Evolutionary conservation across 1,140 invertebrate species (phyloP), one percentile per base, ranked within the genome.

Genomic region (Drosophila carrolli): DNA sequence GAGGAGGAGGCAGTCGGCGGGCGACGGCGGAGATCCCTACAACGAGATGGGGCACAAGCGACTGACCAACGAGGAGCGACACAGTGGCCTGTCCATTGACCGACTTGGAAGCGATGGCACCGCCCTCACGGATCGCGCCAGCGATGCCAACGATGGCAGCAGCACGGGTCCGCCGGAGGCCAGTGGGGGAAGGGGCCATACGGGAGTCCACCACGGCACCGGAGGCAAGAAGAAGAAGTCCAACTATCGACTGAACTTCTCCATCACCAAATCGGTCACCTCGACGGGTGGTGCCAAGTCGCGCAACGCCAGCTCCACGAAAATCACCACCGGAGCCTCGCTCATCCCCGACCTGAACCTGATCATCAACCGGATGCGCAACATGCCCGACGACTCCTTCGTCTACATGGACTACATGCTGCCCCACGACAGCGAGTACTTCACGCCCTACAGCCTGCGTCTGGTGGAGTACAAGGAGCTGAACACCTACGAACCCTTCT

Each of bases 351-450:
- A 62, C 5, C 60, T 91, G 0, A 91, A 91, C 61, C 19, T 90
- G 50, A 50, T 91, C 0, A 76, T 78, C 27, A 62, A 78, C 8
- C 53, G 65, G 6, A 75, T 81, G 77, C 70, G 78, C 1, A 27
- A 9, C 16, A 91, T 93, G 60, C 92, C 57, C 8, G 92, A 94
- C 11, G 91, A 93, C 56, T 93, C 93, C 7, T 96, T 96, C 81
- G 93, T 95, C 5, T 96, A 96, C 72, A 94, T 96, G 93, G 93
- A 94, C 35, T 96, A 96, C 81, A 94, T 95, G 47, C 94, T 95
- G 6, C 94, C 94, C 23, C 93, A 94, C 74, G 94, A 94, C 4
- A 96, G 95, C 54, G 94, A 95, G 75, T 94, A 94, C 81, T 96
- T 96, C 57, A 95, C 95, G 1, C 95, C 95, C 5, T 96, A 96